phyloP scores from a whole-genome alignment of 2,797 vertebrate genomes.

The Xiphophorus birchmanni region DNA sequence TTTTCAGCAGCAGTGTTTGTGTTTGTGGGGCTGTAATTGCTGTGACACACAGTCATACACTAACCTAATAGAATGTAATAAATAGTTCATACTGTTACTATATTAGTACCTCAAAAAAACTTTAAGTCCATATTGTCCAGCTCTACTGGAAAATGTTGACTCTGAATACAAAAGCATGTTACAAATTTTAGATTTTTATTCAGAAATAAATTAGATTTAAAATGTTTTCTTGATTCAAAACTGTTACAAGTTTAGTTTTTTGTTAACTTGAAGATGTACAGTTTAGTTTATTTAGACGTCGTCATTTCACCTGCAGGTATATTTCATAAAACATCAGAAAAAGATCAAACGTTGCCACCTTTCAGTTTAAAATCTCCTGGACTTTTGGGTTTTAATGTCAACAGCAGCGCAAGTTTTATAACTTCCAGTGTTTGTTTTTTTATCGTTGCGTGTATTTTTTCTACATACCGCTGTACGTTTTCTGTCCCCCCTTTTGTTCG shows the following conservation, averaged over 20 bases:
- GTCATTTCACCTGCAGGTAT: neutral
- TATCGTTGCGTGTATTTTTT: conserved; percentile 37
- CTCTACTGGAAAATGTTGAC: neutral
- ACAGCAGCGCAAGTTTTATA: conserved; percentile 61
- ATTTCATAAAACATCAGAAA: neutral
- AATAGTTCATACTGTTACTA: too few relatives aligned
- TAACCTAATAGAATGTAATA: too few relatives aligned
- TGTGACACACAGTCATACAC: too few relatives aligned
- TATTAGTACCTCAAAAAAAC: too few relatives aligned
- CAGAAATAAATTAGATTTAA: neutral
- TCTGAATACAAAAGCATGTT: neutral
- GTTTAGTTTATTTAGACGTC: neutral
- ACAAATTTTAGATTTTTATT: neutral
- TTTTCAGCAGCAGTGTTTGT: too few relatives aligned
- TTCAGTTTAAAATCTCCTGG: conserved; percentile 47
- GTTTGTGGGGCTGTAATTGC: too few relatives aligned
- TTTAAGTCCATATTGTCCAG: neutral
- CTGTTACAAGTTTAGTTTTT: neutral
- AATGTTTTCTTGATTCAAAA: neutral
- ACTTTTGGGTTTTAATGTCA: conserved; percentile 47
- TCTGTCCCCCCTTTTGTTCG: conserved; percentile 24
- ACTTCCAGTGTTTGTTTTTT: conserved; percentile 64
- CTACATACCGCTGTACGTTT: conserved; percentile 27
- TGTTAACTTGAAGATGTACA: neutral
- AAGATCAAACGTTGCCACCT: neutral